phyloP scores from a whole-genome alignment of 2,113 vertebrate species.

The Candoia aspera region DNA sequence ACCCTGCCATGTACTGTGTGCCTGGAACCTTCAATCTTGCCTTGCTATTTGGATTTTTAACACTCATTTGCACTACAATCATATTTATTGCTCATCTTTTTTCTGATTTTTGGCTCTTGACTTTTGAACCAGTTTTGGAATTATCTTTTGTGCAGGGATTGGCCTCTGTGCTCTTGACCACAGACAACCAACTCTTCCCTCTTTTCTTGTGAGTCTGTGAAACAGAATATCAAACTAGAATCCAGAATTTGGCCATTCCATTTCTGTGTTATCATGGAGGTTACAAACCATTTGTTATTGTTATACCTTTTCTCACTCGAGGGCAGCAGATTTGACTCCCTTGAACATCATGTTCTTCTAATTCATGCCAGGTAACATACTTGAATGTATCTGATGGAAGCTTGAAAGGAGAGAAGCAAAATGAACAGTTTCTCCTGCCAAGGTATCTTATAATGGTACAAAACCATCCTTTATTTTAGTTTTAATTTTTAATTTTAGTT shows the following conservation, averaged over 20 bases:
- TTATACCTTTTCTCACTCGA: slow-evolving; percentile 89
- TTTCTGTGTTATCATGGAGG: neutral
- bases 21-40: too few species aligned
- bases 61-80: too few species aligned
- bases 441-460: neutral
- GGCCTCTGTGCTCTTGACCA: too few species aligned
- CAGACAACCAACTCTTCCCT: neutral
- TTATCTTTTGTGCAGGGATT: too few species aligned
- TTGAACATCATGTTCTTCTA: slow-evolving; percentile 82
- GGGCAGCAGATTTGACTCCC: slow-evolving; percentile 90
- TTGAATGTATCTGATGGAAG: slow-evolving; percentile 87
- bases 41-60: too few species aligned
- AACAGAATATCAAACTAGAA: neutral
- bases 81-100: too few species aligned
- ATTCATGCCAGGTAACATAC: slow-evolving; percentile 81
- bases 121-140: too few species aligned
- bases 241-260: neutral
- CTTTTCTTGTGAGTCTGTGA: neutral
- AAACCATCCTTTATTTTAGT: neutral
- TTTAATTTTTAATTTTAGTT: neutral
- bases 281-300: slow-evolving; percentile 3
- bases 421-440: neutral
- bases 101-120: too few species aligned
- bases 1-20: too few species aligned
- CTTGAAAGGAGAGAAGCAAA: slow-evolving; percentile 68